Evolutionary conservation across 2,888 invertebrate species (phyloP).

Genomic region (Psylliodes chrysocephalus): DNA sequence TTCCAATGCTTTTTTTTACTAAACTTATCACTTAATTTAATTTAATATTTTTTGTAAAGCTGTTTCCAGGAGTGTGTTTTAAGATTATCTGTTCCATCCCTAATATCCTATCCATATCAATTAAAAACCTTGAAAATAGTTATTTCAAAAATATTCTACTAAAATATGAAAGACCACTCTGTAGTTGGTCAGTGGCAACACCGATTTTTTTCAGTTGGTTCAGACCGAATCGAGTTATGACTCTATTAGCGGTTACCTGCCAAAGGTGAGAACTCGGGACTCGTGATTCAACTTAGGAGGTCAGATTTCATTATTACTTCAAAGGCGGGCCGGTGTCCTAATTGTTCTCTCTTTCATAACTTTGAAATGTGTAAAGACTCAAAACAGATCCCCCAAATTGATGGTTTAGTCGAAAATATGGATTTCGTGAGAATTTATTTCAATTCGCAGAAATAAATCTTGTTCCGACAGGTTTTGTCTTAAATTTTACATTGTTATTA

Average conservation of each 20-base stretch:
- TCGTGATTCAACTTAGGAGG: slow-evolving; percentile 50
- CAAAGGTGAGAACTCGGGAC: slow-evolving; percentile 49
- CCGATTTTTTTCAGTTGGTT: slow-evolving; percentile 32
- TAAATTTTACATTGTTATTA: neutral
- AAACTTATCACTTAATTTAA: too few species aligned
- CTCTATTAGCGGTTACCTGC: slow-evolving; percentile 57
- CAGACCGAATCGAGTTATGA: slow-evolving; percentile 49
- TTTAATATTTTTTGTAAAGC: too few species aligned
- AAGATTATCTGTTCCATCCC: too few species aligned
- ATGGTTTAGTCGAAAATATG: slow-evolving; percentile 18
- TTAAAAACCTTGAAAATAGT: too few species aligned
- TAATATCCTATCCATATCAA: too few species aligned
- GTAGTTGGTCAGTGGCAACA: slow-evolving; percentile 31
- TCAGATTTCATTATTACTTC: slow-evolving; percentile 48
- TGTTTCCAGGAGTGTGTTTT: too few species aligned
- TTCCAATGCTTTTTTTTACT: too few species aligned
- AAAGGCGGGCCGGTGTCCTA: slow-evolving; percentile 44
- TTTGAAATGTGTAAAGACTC: slow-evolving; percentile 32
- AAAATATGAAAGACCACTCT: too few species aligned
- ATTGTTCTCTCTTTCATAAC: slow-evolving; percentile 42
- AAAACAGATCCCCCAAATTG: slow-evolving; percentile 30
- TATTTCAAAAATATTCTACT: too few species aligned
- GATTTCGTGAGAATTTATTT: slow-evolving; percentile 32
- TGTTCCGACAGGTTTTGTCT: slow-evolving; percentile 13
- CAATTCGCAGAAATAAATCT: slow-evolving; percentile 8